phyloP scores from a whole-genome alignment of 2,888 invertebrate species.

The Rhagonycha fulva region DNA sequence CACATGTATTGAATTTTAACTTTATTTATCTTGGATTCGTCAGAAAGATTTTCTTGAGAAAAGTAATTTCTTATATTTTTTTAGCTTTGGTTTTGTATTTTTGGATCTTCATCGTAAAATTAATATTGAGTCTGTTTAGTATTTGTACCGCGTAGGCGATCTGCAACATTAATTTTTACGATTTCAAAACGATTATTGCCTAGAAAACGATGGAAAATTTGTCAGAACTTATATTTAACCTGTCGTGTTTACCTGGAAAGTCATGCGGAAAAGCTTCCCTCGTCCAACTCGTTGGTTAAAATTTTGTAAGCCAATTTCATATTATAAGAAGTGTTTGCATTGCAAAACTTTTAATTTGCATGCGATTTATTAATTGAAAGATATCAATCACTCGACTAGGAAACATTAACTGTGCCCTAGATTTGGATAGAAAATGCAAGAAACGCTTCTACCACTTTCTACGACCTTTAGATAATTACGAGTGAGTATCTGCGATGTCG shows the following conservation, averaged over 20 bases:
- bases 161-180: neutral
- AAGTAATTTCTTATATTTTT: too few relatives aligned
- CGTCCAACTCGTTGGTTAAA: neutral
- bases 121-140: neutral
- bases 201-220: neutral
- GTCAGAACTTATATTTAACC: neutral
- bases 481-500: conserved; percentile 20
- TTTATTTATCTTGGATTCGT: too few relatives aligned
- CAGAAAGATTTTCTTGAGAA: too few relatives aligned
- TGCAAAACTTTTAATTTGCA: neutral
- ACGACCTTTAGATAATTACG: conserved; percentile 24
- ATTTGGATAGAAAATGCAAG: conserved; percentile 27
- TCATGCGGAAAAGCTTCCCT: neutral
- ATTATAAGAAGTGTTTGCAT: neutral
- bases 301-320: neutral
- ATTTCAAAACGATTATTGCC: neutral
- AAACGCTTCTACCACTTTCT: conserved; percentile 20
- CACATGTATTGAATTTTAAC: too few relatives aligned
- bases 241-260: too few relatives aligned
- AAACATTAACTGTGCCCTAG: conserved; percentile 24
- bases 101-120: neutral
- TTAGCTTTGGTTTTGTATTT: too few relatives aligned
- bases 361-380: conserved; percentile 10
- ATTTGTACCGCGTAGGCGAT: neutral
- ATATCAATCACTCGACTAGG: conserved; percentile 15